Evolutionary conservation across 2,888 invertebrate species (phyloP), one percentile per base, ranked within the genome.

Genomic region (Amphipyra tragopoginis): DNA sequence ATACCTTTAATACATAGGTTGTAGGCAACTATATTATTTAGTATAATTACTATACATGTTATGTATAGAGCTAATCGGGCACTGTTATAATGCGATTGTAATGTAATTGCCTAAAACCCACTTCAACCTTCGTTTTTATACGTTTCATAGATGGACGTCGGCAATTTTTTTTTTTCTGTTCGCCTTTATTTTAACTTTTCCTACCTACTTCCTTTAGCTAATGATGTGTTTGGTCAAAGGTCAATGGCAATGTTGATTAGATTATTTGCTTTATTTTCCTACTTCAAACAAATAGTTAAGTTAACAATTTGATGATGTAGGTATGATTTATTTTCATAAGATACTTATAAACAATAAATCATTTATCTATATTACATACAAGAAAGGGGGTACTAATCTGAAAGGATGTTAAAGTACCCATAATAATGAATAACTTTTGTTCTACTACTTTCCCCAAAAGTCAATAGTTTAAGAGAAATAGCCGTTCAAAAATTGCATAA

Each of bases 141-240:
- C 44, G 51, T 47, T 48, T 58, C 50, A 45, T 44, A 33, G 39
- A 40, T 13, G 50, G n/a, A 29, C 14, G 43, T 21, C 15, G 38
- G 48, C 45, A 54, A 34, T 4, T 60, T 55, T 69, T 50, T 72
- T 69, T 21, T 21, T 21, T 21, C 1, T 44, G n/a, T 39, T 34
- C 13, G 36, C 52, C 55, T 65, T 62, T 56, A 47, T 6, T 13
- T 49, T 14, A 36, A 34, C 14, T 51, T 43, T 74, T 29, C n/a
- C n/a, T 21, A 64, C 54, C 26, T 38, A 58, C 55, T 79, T 71
- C 76, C 72, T 66, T 50, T 54, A 13, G 34, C 40, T 49, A 56
- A 65, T 72, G 39, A 45, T 67, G 43, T 65, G 39, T 57, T 53
- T 51, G 58, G 60, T 48, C 72, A 75, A 77, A 75, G 78, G 61